These are phyloP conservation scores for Steatocranus sp. DNA, from an alignment of 2,797 vertebrate genomes.

Conservation along the genomic window DNA sequence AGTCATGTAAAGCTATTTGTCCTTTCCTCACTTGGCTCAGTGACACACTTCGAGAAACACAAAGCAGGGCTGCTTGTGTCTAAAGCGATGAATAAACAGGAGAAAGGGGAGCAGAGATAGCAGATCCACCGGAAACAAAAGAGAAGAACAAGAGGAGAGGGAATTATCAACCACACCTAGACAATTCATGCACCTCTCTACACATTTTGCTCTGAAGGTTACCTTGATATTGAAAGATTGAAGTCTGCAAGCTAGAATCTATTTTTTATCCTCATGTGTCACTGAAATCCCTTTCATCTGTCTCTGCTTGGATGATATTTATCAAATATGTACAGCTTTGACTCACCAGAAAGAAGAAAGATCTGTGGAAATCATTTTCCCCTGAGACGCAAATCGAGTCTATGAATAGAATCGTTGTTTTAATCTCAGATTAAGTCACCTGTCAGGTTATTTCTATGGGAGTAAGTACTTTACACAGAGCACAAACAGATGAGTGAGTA, in stretches of 20 bases:
- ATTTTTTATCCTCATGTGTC: slow-evolving; percentile 40
- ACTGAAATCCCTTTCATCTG: slow-evolving; percentile 21
- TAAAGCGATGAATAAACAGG: background rate
- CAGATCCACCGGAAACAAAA: background rate
- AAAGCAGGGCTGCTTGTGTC: background rate
- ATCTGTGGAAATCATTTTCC: background rate
- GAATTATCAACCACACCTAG: background rate
- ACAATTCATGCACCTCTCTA: background rate
- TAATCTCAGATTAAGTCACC: slow-evolving; percentile 19
- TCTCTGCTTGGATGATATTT: slow-evolving; percentile 18
- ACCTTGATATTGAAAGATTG: slow-evolving; percentile 34
- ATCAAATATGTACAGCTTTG: slow-evolving; percentile 8
- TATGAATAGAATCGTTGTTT: slow-evolving; percentile 23
- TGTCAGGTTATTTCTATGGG: background rate
- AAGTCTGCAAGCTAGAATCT: slow-evolving; percentile 28
- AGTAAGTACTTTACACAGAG: background rate
- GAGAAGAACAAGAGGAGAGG: background rate
- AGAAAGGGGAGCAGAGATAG: background rate
- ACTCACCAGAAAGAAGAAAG: background rate
- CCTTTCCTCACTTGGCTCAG: background rate
- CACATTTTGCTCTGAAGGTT: slow-evolving; percentile 22
- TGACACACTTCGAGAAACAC: background rate
- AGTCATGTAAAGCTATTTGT: background rate
- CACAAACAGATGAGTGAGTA: background rate
- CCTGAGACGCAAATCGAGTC: slow-evolving; percentile 19